Evolutionary conservation across 2,888 invertebrate genomes (phyloP), one percentile per base, ranked within the genome.

Genomic region (Colostygia pectinataria): DNA sequence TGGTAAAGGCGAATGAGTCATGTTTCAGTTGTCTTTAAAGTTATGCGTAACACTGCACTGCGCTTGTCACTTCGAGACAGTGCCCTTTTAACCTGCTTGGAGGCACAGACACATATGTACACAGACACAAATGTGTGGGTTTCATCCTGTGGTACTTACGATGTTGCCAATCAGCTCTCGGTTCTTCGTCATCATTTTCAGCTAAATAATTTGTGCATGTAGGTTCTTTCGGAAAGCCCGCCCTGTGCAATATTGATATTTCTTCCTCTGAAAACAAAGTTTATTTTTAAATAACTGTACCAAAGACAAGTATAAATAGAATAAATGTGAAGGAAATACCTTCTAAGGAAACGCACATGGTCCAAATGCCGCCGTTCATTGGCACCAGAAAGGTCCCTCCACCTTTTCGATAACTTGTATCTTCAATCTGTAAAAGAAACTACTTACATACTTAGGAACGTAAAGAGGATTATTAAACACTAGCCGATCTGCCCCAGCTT

Each of bases 321-420:
- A 12, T n/a, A 25, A 0, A 27, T 9, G 3, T 6, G 28, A 43
- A 23, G 23, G 7, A 23, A 13, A 14, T 42, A 48, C 96, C 96
- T 83, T 94, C 93, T 65, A 97, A 91, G 66, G 95, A 95, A 66
- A 94, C 94, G 81, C 95, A 98, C 79, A 95, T 92, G 13, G 95
- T 97, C 97, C 96, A 97, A 69, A 95, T 97, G 24, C 96, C 97
- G n/a, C 95, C 96, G 66, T 95, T 95, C 94, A 96, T 96, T 7
- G 96, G 97, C 18, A 97, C 95, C 48, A 97, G 83, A 81, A 96
- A 95, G 24, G 94, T 93, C 9, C 91, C 83, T 5, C 78, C 83
- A 9, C 83, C 90, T 78, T 91, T 87, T 44, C 77, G 68, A 53
- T 70, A 74, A 47, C 68, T 74, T 20, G 77, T 63, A 74, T 80